Conservation (phyloP, 1,140 invertebrate species). For the Harpegnathos saltator region DNA sequence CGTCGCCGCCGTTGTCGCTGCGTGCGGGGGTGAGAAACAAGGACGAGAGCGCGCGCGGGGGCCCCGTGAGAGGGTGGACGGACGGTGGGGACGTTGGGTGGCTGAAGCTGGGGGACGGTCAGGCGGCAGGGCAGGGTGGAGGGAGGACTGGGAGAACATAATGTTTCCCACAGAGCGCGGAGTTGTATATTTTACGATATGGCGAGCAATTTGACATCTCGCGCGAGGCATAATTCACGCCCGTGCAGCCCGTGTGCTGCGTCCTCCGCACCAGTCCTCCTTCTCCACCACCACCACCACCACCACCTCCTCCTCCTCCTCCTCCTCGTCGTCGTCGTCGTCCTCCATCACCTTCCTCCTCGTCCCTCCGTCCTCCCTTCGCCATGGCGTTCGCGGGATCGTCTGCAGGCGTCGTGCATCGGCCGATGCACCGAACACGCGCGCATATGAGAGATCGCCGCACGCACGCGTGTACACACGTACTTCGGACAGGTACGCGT, state of each 20-base stretch:
- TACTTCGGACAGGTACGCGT: slow-evolving; percentile 68
- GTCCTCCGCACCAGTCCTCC: slow-evolving; percentile 44
- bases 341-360: slow-evolving; percentile 41
- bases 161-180: slow-evolving; percentile 86
- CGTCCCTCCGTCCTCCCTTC: slow-evolving; percentile 31
- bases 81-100: slow-evolving; percentile 45
- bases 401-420: slow-evolving; percentile 22
- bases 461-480: slow-evolving; percentile 49
- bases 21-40: slow-evolving; percentile 58
- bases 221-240: slow-evolving; percentile 86
- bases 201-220: slow-evolving; percentile 86
- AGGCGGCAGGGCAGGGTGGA: slow-evolving; percentile 23
- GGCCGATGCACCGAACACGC: slow-evolving; percentile 47
- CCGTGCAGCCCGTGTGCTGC: slow-evolving; percentile 70
- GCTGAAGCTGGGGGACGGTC: slow-evolving; percentile 45
- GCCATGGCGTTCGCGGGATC: slow-evolving; percentile 62
- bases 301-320: slow-evolving; percentile 15
- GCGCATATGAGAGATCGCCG: slow-evolving; percentile 68
- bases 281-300: not conserved
- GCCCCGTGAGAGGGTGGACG: slow-evolving; percentile 12
- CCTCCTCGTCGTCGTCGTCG: not conserved
- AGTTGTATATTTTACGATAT: slow-evolving; percentile 87
- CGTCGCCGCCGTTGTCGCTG: not conserved
- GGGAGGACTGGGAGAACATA: slow-evolving; percentile 79
- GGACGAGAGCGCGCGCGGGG: slow-evolving; percentile 38